These are phyloP conservation scores for Cephalopholis sonnerati DNA, from an alignment of 2,113 vertebrate species.

Conservation along the genomic window DNA sequence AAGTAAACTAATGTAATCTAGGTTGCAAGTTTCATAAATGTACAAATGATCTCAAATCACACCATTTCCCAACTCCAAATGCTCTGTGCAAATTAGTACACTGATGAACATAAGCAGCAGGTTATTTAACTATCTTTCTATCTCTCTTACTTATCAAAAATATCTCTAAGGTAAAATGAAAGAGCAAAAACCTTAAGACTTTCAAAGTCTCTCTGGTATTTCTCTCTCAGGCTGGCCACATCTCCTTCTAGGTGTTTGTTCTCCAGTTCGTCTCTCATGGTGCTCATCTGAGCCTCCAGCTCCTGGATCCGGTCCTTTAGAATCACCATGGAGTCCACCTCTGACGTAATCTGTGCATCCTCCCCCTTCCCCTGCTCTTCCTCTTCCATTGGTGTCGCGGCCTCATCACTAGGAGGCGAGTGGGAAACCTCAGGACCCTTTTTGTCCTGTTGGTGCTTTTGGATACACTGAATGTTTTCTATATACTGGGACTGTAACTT, in stretches of 20 bases:
- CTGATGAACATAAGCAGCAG: slow-evolving; percentile 32
- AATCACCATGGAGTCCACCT: slow-evolving; percentile 85
- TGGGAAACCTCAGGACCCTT: slow-evolving; percentile 46
- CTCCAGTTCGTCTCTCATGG: slow-evolving; percentile 94
- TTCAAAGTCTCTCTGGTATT: slow-evolving; percentile 98
- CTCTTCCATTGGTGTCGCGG: slow-evolving; percentile 28
- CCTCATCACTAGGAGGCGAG: neutral
- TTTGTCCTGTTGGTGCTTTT: slow-evolving; percentile 77
- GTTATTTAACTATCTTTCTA: slow-evolving; percentile 21
- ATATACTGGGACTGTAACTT: slow-evolving; percentile 87
- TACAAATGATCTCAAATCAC: slow-evolving; percentile 25
- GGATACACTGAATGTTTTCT: slow-evolving; percentile 85
- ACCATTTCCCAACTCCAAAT: slow-evolving; percentile 66
- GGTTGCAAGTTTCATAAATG: neutral
- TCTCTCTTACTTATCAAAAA: slow-evolving; percentile 27
- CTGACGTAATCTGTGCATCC: slow-evolving; percentile 31
- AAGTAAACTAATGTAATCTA: neutral
- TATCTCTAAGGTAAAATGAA: slow-evolving; percentile 61
- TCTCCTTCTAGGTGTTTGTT: slow-evolving; percentile 90
- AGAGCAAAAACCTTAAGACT: slow-evolving; percentile 93
- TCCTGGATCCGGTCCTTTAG: slow-evolving; percentile 92
- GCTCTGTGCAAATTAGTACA: slow-evolving; percentile 26
- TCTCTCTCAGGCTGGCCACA: slow-evolving; percentile 89
- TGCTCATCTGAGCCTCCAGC: slow-evolving; percentile 92
- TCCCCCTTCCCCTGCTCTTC: slow-evolving; percentile 58